Evolutionary conservation across 2,888 invertebrate genomes (phyloP).

Genomic region (Rhagonycha fulva): DNA sequence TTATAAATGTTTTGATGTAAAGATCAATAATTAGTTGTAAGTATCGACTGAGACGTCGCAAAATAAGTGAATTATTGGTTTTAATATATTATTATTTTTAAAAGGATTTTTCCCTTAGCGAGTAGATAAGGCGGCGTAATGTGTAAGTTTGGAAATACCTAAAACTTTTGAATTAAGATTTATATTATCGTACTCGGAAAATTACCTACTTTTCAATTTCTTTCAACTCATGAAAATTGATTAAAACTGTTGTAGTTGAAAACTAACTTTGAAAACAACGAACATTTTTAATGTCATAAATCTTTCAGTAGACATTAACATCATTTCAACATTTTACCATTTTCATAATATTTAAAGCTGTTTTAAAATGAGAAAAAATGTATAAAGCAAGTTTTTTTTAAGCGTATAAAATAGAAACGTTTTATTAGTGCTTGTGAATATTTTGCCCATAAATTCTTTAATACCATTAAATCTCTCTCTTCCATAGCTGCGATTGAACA

Average conservation of each 20-base stretch:
- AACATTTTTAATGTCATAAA: neutral
- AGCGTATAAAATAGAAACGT: neutral
- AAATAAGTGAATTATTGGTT: neutral
- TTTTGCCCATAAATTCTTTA: neutral
- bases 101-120: neutral
- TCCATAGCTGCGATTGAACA: neutral
- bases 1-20: too few relatives aligned
- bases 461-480: neutral
- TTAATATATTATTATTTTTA: neutral
- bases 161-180: slow-evolving; percentile 4
- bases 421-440: neutral
- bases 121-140: neutral
- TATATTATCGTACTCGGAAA: neutral
- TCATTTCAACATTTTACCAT: neutral
- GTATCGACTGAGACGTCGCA: too few relatives aligned
- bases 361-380: neutral
- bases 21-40: too few relatives aligned
- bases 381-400: neutral
- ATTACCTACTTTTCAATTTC: neutral
- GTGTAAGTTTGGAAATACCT: neutral
- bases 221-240: neutral
- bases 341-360: neutral
- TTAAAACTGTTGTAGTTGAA: neutral
- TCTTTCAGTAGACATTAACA: neutral
- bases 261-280: neutral